Conservation (phyloP, 2,797 vertebrate genomes). For the Esox masquinongy region DNA sequence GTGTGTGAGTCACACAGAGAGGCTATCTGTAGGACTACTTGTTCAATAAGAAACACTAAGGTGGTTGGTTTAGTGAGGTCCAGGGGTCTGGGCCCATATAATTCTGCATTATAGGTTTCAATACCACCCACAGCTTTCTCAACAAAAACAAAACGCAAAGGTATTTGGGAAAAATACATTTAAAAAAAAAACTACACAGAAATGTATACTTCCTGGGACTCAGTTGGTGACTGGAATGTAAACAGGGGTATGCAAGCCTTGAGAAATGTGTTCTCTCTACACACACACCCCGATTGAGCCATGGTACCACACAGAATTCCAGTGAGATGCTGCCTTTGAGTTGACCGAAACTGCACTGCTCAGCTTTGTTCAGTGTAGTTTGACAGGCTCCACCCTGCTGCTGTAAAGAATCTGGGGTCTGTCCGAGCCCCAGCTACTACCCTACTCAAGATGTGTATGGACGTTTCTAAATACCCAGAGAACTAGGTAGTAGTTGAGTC, state of each 20-base stretch:
- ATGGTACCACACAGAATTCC: conserved; percentile 38
- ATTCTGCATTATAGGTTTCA: no score
- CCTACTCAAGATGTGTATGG: neutral
- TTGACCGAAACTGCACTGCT: conserved; percentile 61
- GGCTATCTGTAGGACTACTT: neutral
- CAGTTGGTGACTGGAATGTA: no score
- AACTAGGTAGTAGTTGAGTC: neutral
- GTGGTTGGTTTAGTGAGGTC: neutral
- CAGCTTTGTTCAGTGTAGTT: conserved; percentile 2
- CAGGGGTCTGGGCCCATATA: no score
- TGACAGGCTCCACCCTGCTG: conserved; percentile 8
- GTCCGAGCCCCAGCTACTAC: neutral
- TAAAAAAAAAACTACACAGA: no score
- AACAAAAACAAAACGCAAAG: no score
- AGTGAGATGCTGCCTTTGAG: conserved; percentile 16
- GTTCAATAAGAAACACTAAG: neutral
- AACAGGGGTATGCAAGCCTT: no score
- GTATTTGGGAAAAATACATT: no score
- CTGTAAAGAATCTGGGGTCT: conserved; percentile 25
- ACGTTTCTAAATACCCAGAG: neutral
- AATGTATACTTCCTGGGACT: no score
- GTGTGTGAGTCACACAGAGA: neutral
- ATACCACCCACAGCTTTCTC: no score
- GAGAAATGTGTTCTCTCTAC: neutral
- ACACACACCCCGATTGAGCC: neutral